Evolutionary conservation across 1,140 invertebrate genomes (phyloP).

Genomic region (Gonatopus flavifemur): DNA sequence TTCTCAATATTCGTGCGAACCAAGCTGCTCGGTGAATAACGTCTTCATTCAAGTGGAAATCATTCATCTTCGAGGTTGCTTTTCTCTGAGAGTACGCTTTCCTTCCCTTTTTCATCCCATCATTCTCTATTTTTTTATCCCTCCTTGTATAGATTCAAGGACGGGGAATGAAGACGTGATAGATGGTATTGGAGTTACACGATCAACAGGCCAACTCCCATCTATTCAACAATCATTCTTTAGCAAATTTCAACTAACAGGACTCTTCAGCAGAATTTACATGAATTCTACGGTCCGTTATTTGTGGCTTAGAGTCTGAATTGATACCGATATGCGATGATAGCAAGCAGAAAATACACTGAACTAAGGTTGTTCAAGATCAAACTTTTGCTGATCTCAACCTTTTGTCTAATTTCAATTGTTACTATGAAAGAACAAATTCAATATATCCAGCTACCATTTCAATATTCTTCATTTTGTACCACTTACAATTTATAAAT

Average conservation of each 20-base stretch:
- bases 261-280: background rate
- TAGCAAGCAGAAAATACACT: background rate
- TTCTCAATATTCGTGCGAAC: constrained; percentile 25
- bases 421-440: too few species aligned
- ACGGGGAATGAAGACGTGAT: constrained; percentile 46
- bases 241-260: background rate
- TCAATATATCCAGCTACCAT: too few species aligned
- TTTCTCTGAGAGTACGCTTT: background rate
- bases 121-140: background rate
- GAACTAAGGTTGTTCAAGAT: background rate
- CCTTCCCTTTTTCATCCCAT: background rate
- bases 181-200: constrained; percentile 47
- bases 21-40: too few species aligned
- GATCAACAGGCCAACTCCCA: constrained; percentile 33
- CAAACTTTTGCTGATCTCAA: background rate
- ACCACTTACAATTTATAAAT: too few species aligned
- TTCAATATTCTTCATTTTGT: too few species aligned
- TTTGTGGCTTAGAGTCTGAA: constrained; percentile 32
- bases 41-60: constrained; percentile 32
- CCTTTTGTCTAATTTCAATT: too few species aligned
- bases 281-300: background rate
- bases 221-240: too few species aligned
- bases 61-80: constrained; percentile 42
- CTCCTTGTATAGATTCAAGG: constrained; percentile 22
- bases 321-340: constrained; percentile 35